These are phyloP conservation scores for Prunella fulvescens DNA, from an alignment of 2,113 vertebrate genomes.

Conservation along the genomic window DNA sequence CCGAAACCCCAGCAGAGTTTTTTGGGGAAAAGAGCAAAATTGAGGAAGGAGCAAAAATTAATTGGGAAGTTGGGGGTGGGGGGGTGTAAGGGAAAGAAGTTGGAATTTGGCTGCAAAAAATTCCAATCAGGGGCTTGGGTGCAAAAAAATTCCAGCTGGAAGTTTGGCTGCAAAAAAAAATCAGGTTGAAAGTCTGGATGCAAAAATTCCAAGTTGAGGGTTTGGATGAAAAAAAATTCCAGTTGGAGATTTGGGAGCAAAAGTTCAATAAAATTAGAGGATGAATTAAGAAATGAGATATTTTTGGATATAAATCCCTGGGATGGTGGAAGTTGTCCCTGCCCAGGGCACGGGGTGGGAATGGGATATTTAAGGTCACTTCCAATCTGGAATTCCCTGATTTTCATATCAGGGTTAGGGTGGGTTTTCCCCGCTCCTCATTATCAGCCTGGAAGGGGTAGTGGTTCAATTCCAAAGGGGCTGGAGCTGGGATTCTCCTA, in stretches of 20 bases:
- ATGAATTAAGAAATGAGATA: accelerated
- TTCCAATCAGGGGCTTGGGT: accelerated
- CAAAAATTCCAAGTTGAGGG: neutral
- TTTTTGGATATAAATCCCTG: accelerated
- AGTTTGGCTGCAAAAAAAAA: neutral
- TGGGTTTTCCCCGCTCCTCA: accelerated
- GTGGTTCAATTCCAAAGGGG: neutral
- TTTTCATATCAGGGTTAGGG: accelerated
- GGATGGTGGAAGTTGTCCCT: neutral
- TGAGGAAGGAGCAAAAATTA: neutral
- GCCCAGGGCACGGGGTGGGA: accelerated
- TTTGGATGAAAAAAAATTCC: neutral
- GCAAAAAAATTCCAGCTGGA: neutral
- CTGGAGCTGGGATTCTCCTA: neutral
- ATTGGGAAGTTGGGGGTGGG: neutral
- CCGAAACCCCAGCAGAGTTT: accelerated
- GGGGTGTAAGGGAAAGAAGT: neutral
- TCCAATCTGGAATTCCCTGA: neutral
- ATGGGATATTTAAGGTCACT: neutral
- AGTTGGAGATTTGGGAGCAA: neutral
- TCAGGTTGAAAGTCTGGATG: neutral
- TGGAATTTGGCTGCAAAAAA: neutral
- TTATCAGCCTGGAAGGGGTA: neutral
- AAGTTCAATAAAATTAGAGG: neutral
- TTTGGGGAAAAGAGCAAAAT: accelerated